Conservation (phyloP, 2,888 invertebrate species). For the Creontiades dilutus region DNA sequence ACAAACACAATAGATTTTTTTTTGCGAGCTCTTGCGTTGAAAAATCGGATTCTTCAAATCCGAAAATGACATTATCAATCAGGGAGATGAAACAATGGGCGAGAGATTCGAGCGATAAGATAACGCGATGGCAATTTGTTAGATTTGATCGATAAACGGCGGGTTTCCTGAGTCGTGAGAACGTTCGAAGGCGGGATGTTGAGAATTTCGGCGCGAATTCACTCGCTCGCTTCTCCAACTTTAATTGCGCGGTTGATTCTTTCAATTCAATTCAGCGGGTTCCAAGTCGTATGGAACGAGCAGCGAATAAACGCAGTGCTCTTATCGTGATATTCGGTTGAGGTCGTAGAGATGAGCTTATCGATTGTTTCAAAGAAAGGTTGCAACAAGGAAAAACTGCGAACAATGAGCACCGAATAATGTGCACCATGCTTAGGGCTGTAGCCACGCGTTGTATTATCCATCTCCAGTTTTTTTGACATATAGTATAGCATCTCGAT, state of each 20-base stretch:
- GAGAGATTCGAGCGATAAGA: conserved; percentile 16
- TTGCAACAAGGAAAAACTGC: no score
- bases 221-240: neutral
- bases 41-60: conserved; percentile 9
- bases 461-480: no score
- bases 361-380: no score
- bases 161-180: conserved; percentile 43
- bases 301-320: no score
- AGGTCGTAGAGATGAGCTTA: no score
- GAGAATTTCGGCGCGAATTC: neutral
- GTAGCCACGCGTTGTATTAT: no score
- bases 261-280: no score
- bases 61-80: conserved; percentile 49
- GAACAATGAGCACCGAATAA: no score
- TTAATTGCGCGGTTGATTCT: neutral
- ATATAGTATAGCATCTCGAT: no score
- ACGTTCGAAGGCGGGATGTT: neutral
- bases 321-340: no score
- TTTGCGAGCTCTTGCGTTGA: conserved; percentile 15
- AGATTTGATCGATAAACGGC: conserved; percentile 6
- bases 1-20: conserved; percentile 54
- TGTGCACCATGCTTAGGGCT: no score
- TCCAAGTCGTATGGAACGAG: no score
- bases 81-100: conserved; percentile 44
- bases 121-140: neutral